Evolutionary conservation across 1,140 invertebrate genomes (phyloP), one percentile per base, ranked within the genome.

Genomic region (Bombus breviceps): DNA sequence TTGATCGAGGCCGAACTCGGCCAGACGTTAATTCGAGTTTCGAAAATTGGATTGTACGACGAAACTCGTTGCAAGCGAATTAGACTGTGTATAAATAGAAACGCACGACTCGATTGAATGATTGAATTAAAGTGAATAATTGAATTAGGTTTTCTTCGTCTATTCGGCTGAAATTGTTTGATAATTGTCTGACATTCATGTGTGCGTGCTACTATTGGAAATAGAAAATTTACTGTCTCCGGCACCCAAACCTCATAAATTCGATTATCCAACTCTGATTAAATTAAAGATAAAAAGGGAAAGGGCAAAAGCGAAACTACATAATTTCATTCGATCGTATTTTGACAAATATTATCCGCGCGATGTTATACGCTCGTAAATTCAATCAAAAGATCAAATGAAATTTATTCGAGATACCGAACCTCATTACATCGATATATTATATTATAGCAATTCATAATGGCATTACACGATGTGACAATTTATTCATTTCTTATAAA

Each of bases 61-160:
- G 43, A 43, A 80, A 69, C 32, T 69, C 43, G 64, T 69, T 69
- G 43, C 28, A 4, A 37, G 5, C 25, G 41, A 41, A 80, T 80
- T 80, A 80, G 43, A 39, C 41, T 37, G 32, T 47, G 64, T 69
- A 69, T 37, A 69, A 80, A 80, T 80, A 80, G 64, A 69, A 69
- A 80, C n/a, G 34, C 64, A 22, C 25, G n/a, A 41, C 15, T 37
- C 37, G 43, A 80, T 80, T 39, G 64, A 53, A 80, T 71, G 53
- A 80, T 53, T n/a, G 64, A 69, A 47, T 53, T 32, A 69, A 69
- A 22, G 6, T 25, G 37, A 28, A 34, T 34, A 53, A 80, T 69
- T 32, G 22, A 39, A 66, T 80, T 80, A 69, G 64, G 8, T n/a
- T 80, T 80, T 69, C 78, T 80, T 80, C 22, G 18, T 53, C 25